phyloP scores from a whole-genome alignment of 2,888 invertebrate genomes.

The Boloria selene region DNA sequence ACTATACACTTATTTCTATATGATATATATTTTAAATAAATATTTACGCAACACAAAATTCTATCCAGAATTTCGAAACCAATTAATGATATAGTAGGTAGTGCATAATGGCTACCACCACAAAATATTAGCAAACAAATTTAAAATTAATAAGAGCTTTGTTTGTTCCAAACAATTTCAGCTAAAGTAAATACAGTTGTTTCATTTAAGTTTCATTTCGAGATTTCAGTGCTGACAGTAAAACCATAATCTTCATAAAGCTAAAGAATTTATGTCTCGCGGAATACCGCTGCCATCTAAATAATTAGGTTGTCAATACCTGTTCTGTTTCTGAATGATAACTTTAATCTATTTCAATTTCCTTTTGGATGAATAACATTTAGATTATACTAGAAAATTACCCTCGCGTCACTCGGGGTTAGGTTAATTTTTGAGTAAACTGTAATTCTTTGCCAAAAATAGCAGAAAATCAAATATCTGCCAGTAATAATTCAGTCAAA shows the following conservation, averaged over 20 bases:
- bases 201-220: conserved; percentile 31
- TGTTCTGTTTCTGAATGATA: neutral
- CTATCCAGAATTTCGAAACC: too few species aligned
- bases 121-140: conserved; percentile 6
- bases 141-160: conserved; percentile 42
- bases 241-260: conserved; percentile 39
- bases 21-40: too few species aligned
- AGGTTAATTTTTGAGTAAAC: too few species aligned
- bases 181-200: conserved; percentile 39
- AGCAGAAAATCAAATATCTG: too few species aligned
- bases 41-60: too few species aligned
- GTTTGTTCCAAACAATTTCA: conserved; percentile 43
- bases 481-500: too few species aligned
- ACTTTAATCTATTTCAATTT: neutral
- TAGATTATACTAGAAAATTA: too few species aligned
- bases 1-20: too few species aligned
- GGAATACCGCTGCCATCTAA: neutral
- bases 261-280: conserved; percentile 29
- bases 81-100: neutral
- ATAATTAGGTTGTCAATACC: conserved; percentile 13
- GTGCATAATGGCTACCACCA: neutral
- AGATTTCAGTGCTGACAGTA: conserved; percentile 30
- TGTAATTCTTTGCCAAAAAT: too few species aligned
- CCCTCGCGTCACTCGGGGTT: too few species aligned
- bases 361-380: too few species aligned